Evolutionary conservation across 2,797 vertebrate genomes (phyloP).

Genomic region (Parotocinclus haroldoi): DNA sequence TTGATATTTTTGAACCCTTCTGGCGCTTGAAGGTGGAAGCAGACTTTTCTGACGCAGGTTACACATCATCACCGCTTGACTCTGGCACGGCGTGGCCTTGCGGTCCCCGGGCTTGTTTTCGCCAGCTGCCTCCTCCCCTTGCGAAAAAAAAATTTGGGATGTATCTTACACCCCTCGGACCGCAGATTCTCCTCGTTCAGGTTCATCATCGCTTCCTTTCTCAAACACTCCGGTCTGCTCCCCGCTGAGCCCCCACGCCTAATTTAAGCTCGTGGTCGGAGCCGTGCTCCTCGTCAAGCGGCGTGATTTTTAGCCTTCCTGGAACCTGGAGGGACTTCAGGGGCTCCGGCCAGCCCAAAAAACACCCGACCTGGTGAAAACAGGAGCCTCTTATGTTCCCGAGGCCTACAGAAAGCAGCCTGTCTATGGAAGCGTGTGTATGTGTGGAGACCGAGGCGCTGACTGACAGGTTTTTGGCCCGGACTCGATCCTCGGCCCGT

Average conservation of each 20-base stretch:
- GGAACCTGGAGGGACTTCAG: constrained; percentile 70
- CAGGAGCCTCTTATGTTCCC: constrained; percentile 68
- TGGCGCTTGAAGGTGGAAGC: no score
- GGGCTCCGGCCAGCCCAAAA: constrained; percentile 61
- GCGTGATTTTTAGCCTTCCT: constrained; percentile 57
- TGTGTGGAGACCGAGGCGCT: constrained; percentile 1
- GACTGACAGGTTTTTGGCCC: no score
- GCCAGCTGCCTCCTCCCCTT: no score
- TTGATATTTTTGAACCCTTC: not conserved
- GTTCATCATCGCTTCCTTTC: not conserved
- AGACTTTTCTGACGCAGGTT: not conserved
- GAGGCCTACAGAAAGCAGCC: constrained; percentile 61
- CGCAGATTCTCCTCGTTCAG: no score
- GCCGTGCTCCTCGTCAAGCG: constrained; percentile 30
- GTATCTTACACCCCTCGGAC: no score
- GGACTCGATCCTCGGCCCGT: no score
- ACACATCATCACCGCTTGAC: no score
- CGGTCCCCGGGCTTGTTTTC: no score
- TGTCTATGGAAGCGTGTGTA: constrained; percentile 55
- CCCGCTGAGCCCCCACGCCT: constrained; percentile 66
- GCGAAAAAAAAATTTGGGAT: no score
- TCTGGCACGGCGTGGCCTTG: no score
- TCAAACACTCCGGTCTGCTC: constrained; percentile 50
- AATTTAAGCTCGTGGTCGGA: constrained; percentile 73
- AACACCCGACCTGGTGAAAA: constrained; percentile 61